Evolutionary conservation across 2,888 invertebrate species (phyloP), one percentile per base, ranked within the genome.

Genomic region (Flexamia atlantica): DNA sequence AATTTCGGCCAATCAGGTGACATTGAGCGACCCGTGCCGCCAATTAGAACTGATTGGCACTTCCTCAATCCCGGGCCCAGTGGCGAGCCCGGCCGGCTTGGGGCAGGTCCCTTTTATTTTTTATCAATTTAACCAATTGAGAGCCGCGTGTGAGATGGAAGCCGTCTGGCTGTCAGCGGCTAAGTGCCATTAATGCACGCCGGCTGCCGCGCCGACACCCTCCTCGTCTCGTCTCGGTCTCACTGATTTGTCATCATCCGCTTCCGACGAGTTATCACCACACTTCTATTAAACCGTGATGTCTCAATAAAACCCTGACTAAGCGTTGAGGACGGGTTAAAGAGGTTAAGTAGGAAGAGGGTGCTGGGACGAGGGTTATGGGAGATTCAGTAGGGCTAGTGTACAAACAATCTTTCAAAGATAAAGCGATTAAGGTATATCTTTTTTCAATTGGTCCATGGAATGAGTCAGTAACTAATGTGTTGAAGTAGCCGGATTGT

Each of bases 1-100:
- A 4, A 9, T 36, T 4, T 36, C 36, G 5, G 36, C 36, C 36
- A 36, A 36, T 36, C 36, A 46, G 46, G 46, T 46, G 46, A 46
- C 57, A 57, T 57, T 23, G 23, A 23, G 57, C 9, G 3, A 30
- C 64, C 28, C 64, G 64, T 64, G 64, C 64, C 64, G 64, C 64
- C 64, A 64, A 64, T 64, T 64, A 64, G 30, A 53, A 64, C 28
- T 64, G 64, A 64, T 64, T 64, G 64, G 4, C 64, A 28, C 64
- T 64, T 64, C 64, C 64, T 64, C 64, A 64, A 30, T 64, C 10
- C 10, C 23, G 53, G 23, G 46, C 46, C 14, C 12, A 2, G 46
- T 17, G 17, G 2, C 46, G 46, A 17, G 46, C 10, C 53, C 53
- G 57, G 7, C 20, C 57, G 64, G 2, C 28, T 64, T 28, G 28